phyloP scores from a whole-genome alignment of 2,797 vertebrate genomes.

The Acanthiza pusilla region DNA sequence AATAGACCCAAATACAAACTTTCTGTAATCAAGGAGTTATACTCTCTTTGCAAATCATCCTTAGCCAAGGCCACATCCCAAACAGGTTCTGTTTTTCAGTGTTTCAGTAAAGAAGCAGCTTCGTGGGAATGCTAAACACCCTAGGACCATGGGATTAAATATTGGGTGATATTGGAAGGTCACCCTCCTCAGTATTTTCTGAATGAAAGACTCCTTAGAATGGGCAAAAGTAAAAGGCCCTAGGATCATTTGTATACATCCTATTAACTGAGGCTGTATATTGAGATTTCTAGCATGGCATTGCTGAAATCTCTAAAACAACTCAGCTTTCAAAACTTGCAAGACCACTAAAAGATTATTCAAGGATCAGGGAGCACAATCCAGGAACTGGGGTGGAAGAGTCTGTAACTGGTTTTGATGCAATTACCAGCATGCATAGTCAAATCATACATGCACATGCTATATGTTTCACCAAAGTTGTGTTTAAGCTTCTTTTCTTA shows the following conservation, averaged over 20 bases:
- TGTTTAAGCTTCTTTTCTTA: slow-evolving; percentile 29
- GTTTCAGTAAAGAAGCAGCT: not conserved
- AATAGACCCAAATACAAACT: not conserved
- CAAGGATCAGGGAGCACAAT: not conserved
- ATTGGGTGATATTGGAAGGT: not conserved
- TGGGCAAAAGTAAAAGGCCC: not conserved
- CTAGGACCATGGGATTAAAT: not conserved
- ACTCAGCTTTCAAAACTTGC: not conserved
- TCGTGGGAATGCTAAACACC: not conserved
- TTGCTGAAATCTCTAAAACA: not conserved
- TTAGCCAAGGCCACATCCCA: not conserved
- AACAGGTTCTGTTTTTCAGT: not conserved
- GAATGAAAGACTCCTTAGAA: not conserved
- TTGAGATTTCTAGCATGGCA: not conserved
- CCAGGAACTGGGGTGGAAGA: not conserved
- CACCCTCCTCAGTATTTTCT: not conserved
- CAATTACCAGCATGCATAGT: not conserved
- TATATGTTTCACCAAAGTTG: slow-evolving; percentile 2
- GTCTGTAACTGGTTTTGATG: not conserved
- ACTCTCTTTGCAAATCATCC: not conserved
- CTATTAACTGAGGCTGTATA: not conserved
- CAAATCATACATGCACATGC: not conserved
- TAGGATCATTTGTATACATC: not conserved
- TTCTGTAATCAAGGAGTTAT: not conserved
- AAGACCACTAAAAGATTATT: not conserved